These are phyloP conservation scores for Schizothorax lantsangensis DNA, from an alignment of 2,797 vertebrate species.

Conservation along the genomic window DNA sequence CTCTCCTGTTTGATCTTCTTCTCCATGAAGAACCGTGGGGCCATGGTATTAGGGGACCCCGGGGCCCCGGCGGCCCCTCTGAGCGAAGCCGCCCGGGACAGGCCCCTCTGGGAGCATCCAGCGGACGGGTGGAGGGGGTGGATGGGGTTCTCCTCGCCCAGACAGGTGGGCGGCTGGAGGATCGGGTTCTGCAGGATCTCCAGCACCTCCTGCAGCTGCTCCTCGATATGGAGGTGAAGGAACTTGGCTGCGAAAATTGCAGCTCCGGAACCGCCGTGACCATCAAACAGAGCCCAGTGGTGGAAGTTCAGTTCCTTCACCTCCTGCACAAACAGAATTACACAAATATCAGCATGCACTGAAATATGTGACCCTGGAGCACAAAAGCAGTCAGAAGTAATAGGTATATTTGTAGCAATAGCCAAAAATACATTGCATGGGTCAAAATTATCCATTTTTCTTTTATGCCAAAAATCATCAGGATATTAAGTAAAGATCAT, in stretches of 20 bases:
- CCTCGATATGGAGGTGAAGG: conserved; percentile 89
- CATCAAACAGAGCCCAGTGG: conserved; percentile 97
- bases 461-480: too few species aligned
- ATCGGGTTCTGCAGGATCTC: conserved; percentile 87
- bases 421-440: too few species aligned
- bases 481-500: too few species aligned
- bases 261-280: conserved; percentile 92
- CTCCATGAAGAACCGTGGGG: conserved; percentile 93
- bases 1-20: conserved; percentile 95
- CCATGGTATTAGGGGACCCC: conserved; percentile 85
- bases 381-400: too few species aligned
- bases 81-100: conserved; percentile 90
- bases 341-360: not conserved
- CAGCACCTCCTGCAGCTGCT: conserved; percentile 91
- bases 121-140: conserved; percentile 64
- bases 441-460: too few species aligned
- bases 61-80: conserved; percentile 88
- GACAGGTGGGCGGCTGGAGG: conserved; percentile 85
- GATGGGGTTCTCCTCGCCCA: conserved; percentile 88
- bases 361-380: not conserved
- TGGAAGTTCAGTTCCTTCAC: conserved; percentile 87
- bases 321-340: conserved; percentile 66
- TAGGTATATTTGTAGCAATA: too few species aligned
- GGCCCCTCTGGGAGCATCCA: conserved; percentile 79
- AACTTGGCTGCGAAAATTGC: conserved; percentile 90